phyloP scores from a whole-genome alignment of 2,797 vertebrate genomes.

The Tokudaia muenninki region DNA sequence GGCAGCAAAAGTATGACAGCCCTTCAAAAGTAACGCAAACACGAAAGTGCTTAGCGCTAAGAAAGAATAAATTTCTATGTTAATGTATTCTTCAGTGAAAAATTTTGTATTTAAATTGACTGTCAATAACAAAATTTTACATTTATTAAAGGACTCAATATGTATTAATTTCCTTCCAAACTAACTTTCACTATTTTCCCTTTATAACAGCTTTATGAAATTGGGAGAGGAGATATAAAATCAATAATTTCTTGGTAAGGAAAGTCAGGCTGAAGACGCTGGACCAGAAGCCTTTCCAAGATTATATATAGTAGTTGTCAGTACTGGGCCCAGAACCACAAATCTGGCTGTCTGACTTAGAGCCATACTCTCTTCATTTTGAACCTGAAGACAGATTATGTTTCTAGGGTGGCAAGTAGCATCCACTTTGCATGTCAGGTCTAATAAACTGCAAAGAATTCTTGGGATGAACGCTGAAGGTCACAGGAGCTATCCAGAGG shows the following conservation, averaged over 20 bases:
- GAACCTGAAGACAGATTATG: slow-evolving; percentile 54
- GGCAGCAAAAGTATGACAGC: background rate
- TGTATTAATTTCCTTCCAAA: slow-evolving; percentile 24
- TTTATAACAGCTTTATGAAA: background rate
- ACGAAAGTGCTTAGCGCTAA: background rate
- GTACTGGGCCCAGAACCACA: slow-evolving; percentile 21
- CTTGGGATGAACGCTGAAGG: slow-evolving; percentile 45
- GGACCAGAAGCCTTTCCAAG: background rate
- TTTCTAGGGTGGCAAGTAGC: slow-evolving; percentile 53
- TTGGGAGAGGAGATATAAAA: background rate
- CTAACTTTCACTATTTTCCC: background rate
- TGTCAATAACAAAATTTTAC: slow-evolving; percentile 19
- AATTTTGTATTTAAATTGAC: slow-evolving; percentile 1
- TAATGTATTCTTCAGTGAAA: background rate
- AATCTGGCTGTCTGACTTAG: slow-evolving; percentile 58
- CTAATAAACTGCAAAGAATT: background rate
- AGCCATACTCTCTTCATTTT: background rate
- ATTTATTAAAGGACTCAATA: background rate
- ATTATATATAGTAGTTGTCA: background rate
- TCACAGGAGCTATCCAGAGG: background rate
- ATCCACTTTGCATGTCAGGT: slow-evolving; percentile 9
- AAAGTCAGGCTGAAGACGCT: slow-evolving; percentile 20
- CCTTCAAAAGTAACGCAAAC: background rate
- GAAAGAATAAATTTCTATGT: background rate
- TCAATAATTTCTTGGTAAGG: background rate